Evolutionary conservation across 2,888 invertebrate species (phyloP), one percentile per base, ranked within the genome.

Genomic region (Trimorus sp.): DNA sequence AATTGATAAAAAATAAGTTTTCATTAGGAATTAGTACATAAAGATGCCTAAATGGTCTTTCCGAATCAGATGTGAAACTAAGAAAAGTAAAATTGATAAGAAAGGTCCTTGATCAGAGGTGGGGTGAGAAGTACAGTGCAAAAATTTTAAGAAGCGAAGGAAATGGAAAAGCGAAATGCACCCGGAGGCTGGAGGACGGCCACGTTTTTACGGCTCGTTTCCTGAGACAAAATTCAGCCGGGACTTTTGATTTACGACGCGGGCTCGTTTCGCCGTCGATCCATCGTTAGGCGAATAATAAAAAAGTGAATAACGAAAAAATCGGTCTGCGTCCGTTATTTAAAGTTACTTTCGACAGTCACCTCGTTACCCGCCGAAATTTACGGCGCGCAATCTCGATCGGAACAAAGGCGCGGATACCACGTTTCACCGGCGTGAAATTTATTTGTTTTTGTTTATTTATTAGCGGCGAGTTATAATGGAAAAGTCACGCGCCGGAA

Each of bases 271-370:
- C 84, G 77, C 79, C 80, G 78, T 80, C 83, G 83, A 85, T 84
- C 79, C 85, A 69, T 84, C 84, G 80, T 71, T 83, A 80, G 81
- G 78, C 78, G 78, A 83, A 80, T 82, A 85, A 82, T 79, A 83
- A 84, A 83, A 85, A 85, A 85, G 78, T 82, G 81, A 78, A 83
- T 77, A 85, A 84, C 80, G 70, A 84, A 82, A 26, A 79, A 80
- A 83, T 78, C 76, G 70, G 48, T 76, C 76, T 76, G 81, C 86
- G 88, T 88, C 88, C 89, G 88, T 90, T 90, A 89, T 89, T 89
- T 88, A 87, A 87, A 89, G 89, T 90, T 87, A 88, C 87, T 89
- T 89, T 90, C 89, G 90, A 90, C 90, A 88, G 89, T 89, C 87
- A 88, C 89, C 90, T 90, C 91, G 91, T 91, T 91, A 91, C 88